Conservation (phyloP, 2,113 vertebrate genomes). For the Cavia aperea region DNA sequence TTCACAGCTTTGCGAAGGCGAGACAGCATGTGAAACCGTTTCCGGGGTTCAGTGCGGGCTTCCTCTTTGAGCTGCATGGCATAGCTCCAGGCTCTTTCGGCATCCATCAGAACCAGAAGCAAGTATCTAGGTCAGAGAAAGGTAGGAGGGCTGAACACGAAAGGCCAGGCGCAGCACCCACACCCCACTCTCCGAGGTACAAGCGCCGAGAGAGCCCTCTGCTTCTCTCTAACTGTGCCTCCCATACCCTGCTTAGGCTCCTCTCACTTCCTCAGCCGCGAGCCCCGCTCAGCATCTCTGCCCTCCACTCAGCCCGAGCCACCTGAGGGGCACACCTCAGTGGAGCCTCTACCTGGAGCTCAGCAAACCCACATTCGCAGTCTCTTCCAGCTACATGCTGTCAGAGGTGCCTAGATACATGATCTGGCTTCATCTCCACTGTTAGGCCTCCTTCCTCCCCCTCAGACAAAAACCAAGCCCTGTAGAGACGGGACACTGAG, state of each 20-base stretch:
- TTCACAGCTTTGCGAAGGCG: slow-evolving; percentile 95
- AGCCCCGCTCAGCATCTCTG: not conserved
- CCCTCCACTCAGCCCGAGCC: not conserved
- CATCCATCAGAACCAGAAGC: slow-evolving; percentile 94
- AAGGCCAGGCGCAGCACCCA: not conserved
- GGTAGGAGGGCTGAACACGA: not conserved
- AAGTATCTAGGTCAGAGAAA: slow-evolving; percentile 80
- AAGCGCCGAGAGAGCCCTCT: rapidly evolving
- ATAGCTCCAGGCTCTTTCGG: slow-evolving; percentile 97
- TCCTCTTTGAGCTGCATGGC: slow-evolving; percentile 99
- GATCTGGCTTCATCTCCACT: not conserved
- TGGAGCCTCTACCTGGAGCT: not conserved
- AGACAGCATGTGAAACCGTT: slow-evolving; percentile 92
- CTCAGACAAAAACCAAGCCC: not conserved
- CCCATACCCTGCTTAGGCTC: not conserved
- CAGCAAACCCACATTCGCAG: not conserved
- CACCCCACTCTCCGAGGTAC: rapidly evolving
- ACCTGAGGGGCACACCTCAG: not conserved
- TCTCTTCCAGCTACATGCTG: no score
- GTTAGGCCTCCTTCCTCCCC: not conserved
- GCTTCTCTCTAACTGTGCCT: rapidly evolving
- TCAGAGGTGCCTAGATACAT: not conserved
- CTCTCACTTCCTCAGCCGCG: not conserved
- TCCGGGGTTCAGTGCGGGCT: slow-evolving; percentile 95
- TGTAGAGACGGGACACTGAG: not conserved